phyloP scores from a whole-genome alignment of 1,140 invertebrate genomes.

The Asobara japonica region DNA sequence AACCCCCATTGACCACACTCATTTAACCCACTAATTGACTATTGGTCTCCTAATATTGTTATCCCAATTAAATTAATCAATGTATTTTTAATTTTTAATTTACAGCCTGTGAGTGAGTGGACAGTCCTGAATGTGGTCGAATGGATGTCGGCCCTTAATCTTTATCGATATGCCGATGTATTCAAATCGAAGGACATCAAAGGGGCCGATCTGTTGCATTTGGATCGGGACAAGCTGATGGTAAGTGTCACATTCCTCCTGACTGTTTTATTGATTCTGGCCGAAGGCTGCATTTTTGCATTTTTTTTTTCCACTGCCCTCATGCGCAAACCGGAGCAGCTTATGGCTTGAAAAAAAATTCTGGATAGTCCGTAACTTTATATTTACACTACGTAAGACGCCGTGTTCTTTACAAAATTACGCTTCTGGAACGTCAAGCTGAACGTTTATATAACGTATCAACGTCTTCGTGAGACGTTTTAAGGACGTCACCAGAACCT shows the following conservation, averaged over 20 bases:
- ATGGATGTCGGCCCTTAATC: slow-evolving; percentile 80
- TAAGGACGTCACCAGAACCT: too few relatives aligned
- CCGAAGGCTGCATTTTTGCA: neutral
- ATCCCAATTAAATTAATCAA: slow-evolving; percentile 12
- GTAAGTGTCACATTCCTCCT: slow-evolving; percentile 62
- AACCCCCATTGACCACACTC: neutral
- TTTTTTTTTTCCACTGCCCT: too few relatives aligned
- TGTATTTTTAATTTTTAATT: slow-evolving; percentile 46
- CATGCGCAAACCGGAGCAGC: too few relatives aligned
- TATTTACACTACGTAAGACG: too few relatives aligned
- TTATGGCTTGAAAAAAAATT: too few relatives aligned
- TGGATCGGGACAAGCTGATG: slow-evolving; percentile 77
- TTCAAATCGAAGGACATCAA: slow-evolving; percentile 80
- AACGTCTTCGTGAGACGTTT: too few relatives aligned
- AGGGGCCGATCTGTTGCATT: slow-evolving; percentile 73
- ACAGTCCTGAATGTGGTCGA: slow-evolving; percentile 76
- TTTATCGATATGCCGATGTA: slow-evolving; percentile 77
- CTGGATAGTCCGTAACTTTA: too few relatives aligned
- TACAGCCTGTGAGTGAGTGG: slow-evolving; percentile 77
- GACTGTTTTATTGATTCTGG: neutral
- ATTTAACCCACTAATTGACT: neutral
- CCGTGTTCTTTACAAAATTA: too few relatives aligned
- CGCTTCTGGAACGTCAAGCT: too few relatives aligned
- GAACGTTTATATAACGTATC: too few relatives aligned
- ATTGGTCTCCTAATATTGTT: neutral